Percentiles rank a stretch among this genome's conserved stretches.
Conservation (phyloP, 2,113 vertebrate species). For the Actinemys pallida region DNA sequence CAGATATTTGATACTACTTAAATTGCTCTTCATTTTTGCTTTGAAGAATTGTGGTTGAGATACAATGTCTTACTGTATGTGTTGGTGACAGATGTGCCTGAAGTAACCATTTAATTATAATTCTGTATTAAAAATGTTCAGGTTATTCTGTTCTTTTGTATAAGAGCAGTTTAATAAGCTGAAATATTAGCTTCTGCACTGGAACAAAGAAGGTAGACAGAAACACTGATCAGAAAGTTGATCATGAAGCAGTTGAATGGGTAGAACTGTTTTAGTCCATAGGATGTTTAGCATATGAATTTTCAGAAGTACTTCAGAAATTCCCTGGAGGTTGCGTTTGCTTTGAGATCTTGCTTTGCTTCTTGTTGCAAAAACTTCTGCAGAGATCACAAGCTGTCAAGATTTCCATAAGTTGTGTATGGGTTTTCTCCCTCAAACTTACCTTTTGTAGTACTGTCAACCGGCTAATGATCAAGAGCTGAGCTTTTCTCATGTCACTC, state of each 20-base stretch:
- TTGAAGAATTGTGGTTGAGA: not conserved
- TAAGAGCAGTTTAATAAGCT: not conserved
- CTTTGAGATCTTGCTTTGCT: not conserved
- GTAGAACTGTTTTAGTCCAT: not conserved
- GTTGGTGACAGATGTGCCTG: not conserved
- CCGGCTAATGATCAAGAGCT: accelerated
- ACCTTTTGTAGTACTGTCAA: not conserved
- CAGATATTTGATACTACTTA: not conserved
- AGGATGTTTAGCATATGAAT: not conserved
- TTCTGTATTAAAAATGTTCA: not conserved
- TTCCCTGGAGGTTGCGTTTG: not conserved
- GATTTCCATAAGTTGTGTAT: not conserved
- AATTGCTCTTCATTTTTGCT: not conserved
- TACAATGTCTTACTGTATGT: not conserved
- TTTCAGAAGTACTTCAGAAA: not conserved
- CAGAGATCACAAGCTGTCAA: too few species aligned
- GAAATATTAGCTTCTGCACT: not conserved
- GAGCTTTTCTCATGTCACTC: not conserved
- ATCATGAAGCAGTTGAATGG: not conserved
- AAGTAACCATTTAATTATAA: not conserved
- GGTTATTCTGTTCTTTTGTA: not conserved
- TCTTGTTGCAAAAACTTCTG: not conserved
- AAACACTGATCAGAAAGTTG: not conserved
- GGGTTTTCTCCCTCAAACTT: not conserved
- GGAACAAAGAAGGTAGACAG: not conserved